Conservation (phyloP, 2,113 vertebrate genomes). For the Ivindomyrus marchei region DNA sequence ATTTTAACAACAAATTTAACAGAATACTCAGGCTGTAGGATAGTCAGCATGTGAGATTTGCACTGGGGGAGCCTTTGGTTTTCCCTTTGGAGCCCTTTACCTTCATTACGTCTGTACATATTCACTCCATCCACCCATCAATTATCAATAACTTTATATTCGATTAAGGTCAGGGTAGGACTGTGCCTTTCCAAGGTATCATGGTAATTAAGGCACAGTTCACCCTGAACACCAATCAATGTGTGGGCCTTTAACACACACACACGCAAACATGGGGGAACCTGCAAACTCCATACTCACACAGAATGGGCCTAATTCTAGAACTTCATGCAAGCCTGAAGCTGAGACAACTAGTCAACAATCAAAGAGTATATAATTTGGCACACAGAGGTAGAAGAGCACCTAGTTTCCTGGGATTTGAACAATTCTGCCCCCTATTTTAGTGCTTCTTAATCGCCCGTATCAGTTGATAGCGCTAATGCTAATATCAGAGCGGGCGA, state of each 20-base stretch:
- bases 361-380: neutral
- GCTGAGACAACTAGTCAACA: neutral
- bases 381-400: neutral
- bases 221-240: neutral
- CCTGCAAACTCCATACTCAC: neutral
- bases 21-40: neutral
- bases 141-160: neutral
- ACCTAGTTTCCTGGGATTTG: neutral
- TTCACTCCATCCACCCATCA: neutral
- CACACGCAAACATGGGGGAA: neutral
- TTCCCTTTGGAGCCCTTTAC: neutral
- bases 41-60: neutral
- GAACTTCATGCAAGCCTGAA: neutral
- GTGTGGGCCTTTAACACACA: neutral
- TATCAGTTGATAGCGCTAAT: neutral
- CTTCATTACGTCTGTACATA: neutral
- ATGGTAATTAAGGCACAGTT: neutral
- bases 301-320: neutral
- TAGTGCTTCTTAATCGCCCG: neutral
- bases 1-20: neutral
- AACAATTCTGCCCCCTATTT: neutral
- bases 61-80: neutral
- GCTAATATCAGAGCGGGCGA: neutral
- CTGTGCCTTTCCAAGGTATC: neutral
- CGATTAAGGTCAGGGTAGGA: neutral